Evolutionary conservation across 2,797 vertebrate genomes (phyloP).

Genomic region (Phoeniculus purpureus): DNA sequence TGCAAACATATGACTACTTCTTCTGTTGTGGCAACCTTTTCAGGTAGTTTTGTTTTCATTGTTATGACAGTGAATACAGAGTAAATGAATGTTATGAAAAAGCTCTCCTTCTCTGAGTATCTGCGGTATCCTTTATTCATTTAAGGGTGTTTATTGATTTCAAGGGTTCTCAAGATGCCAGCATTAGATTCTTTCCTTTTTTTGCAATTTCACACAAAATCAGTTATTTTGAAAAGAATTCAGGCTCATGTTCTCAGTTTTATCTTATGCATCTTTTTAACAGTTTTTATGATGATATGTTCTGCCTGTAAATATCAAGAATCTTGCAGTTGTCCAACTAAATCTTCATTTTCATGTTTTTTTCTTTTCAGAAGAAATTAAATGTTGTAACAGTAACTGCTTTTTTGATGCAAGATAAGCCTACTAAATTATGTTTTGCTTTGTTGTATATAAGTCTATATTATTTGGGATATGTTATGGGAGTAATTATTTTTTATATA

Average conservation of each 20-base stretch:
- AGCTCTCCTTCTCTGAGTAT: not conserved
- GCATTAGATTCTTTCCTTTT: not conserved
- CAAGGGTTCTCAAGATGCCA: not conserved
- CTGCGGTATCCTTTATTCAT: not conserved
- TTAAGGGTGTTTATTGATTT: not conserved
- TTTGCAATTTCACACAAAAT: not conserved
- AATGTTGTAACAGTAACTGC: not conserved
- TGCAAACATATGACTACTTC: not conserved
- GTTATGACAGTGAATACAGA: not conserved
- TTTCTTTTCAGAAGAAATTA: not conserved
- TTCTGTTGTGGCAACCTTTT: not conserved
- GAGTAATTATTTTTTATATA: not conserved
- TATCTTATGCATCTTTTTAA: not conserved
- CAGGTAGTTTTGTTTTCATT: not conserved
- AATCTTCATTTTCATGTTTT: not conserved
- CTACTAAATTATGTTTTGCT: not conserved
- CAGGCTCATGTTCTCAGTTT: not conserved
- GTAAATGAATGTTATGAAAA: not conserved
- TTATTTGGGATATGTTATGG: conserved; percentile 7
- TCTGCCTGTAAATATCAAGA: not conserved
- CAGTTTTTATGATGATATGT: not conserved
- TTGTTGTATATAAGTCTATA: not conserved
- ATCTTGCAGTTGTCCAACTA: not conserved
- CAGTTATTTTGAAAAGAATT: not conserved
- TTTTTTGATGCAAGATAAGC: not conserved